Conservation (phyloP, 1,140 invertebrate genomes). For the Diachasma alloeum region DNA sequence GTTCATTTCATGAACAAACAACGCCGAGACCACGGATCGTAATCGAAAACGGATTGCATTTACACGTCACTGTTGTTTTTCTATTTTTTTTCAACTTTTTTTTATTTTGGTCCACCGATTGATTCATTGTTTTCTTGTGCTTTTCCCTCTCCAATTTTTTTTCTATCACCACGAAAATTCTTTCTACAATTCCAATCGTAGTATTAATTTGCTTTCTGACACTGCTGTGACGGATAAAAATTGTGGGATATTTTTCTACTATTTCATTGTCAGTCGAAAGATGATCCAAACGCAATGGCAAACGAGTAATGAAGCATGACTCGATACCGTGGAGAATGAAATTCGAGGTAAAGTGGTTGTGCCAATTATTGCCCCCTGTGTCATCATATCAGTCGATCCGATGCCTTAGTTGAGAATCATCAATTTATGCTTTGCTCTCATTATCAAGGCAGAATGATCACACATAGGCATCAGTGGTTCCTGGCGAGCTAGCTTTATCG, state of each 20-base stretch:
- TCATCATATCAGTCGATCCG: slow-evolving; percentile 36
- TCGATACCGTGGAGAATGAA: not conserved
- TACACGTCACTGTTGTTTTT: slow-evolving; percentile 13
- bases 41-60: slow-evolving; percentile 25
- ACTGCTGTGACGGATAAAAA: not conserved
- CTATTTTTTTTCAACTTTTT: not conserved
- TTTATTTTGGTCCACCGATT: not conserved
- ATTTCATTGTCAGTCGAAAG: not conserved
- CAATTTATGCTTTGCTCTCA: slow-evolving; percentile 54
- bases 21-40: slow-evolving; percentile 12
- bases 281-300: not conserved
- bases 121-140: slow-evolving; percentile 1
- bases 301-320: slow-evolving; percentile 3
- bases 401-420: slow-evolving; percentile 52
- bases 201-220: not conserved
- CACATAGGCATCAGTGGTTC: slow-evolving; percentile 18
- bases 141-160: not conserved
- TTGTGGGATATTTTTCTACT: not conserved
- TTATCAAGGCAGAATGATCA: slow-evolving; percentile 55
- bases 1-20: slow-evolving; percentile 27
- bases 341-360: slow-evolving; percentile 10
- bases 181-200: not conserved
- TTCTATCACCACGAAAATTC: not conserved
- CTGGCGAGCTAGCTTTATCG: slow-evolving; percentile 2
- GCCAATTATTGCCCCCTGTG: slow-evolving; percentile 49